A percentile compares a stretch with the other conserved stretches of the same genome.
Conservation (phyloP, 1,140 invertebrate genomes). For the Micrasema minimum region DNA sequence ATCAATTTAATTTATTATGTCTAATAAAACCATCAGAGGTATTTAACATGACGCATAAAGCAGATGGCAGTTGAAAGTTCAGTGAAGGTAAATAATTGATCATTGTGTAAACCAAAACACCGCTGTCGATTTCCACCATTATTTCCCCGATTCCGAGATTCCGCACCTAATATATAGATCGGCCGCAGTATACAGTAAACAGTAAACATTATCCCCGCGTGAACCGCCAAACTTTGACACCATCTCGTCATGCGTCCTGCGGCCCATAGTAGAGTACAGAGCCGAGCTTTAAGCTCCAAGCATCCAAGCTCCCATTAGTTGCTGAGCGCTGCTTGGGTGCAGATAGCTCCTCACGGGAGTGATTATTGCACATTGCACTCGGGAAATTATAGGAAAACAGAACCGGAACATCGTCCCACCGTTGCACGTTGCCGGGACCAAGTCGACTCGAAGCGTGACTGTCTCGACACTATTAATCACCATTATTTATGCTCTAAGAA, state of each 20-base stretch:
- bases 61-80: no score
- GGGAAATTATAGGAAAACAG: constrained; percentile 14
- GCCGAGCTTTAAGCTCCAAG: neutral
- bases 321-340: neutral
- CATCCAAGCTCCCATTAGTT: constrained; percentile 12
- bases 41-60: no score
- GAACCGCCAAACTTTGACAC: constrained; percentile 38
- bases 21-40: no score
- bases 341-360: neutral
- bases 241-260: neutral
- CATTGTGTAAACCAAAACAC: no score
- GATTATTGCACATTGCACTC: neutral
- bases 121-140: neutral
- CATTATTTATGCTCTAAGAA: constrained; percentile 3
- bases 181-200: neutral
- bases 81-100: no score
- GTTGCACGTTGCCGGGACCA: constrained; percentile 1
- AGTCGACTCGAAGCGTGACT: constrained; percentile 24
- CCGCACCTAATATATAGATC: neutral
- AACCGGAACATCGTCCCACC: constrained; percentile 21
- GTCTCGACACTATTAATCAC: constrained; percentile 14
- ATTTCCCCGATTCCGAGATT: neutral
- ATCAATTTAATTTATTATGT: no score
- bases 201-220: neutral
- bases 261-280: neutral